A percentile compares a stretch with the other conserved stretches of the same genome.
These are phyloP conservation scores for Etheostoma perlongum DNA, from an alignment of 2,797 vertebrate species.

Conservation along the genomic window DNA sequence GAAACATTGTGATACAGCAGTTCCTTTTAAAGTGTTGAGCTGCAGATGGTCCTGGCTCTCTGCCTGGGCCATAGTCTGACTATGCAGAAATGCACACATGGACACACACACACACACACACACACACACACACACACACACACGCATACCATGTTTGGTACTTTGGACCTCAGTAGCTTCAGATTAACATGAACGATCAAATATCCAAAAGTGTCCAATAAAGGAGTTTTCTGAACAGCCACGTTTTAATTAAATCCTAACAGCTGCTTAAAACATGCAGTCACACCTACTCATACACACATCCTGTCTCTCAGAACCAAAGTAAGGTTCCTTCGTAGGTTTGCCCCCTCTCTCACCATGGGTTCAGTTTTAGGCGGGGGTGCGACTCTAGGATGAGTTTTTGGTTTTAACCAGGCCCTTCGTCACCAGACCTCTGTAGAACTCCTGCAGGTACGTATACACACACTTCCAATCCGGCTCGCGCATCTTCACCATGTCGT, in stretches of 20 bases:
- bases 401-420: conserved; percentile 99
- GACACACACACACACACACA: conserved; percentile 15
- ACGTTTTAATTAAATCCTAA: conserved; percentile 20
- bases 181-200: conserved; percentile 52
- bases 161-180: conserved; percentile 43
- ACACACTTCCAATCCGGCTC: conserved; percentile 99
- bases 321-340: conserved; percentile 67
- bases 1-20: conserved; percentile 60
- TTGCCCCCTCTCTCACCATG: conserved; percentile 91
- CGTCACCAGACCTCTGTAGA: conserved; percentile 99
- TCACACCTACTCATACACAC: conserved; percentile 24
- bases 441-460: conserved; percentile 99
- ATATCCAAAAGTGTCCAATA: conserved; percentile 47
- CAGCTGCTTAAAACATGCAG: conserved; percentile 23
- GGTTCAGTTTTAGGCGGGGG: conserved; percentile 79
- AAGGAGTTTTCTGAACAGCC: conserved; percentile 31
- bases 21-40: conserved; percentile 81
- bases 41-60: conserved; percentile 64
- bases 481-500: conserved; percentile 99
- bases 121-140: conserved; percentile 21
- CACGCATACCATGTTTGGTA: conserved; percentile 71
- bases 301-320: conserved; percentile 49
- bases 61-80: conserved; percentile 60
- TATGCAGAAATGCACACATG: conserved; percentile 51
- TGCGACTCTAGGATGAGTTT: conserved; percentile 93